Evolutionary conservation across 2,113 vertebrate genomes (phyloP), one percentile per base, ranked within the genome.

Genomic region (Columba janthina): DNA sequence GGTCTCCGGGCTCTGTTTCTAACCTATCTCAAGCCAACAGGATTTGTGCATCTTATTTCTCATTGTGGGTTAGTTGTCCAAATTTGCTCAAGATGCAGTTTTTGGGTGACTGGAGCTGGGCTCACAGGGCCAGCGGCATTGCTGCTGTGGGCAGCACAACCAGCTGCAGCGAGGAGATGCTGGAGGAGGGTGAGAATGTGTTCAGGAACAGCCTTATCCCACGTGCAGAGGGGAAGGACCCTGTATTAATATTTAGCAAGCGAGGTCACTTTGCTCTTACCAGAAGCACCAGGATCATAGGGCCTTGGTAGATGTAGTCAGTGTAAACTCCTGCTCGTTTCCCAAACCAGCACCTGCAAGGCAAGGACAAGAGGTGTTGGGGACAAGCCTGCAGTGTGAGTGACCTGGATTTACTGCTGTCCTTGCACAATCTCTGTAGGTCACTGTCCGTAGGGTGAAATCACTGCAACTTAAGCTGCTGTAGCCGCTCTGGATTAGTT

Each of bases 291-390:
- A 99, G 98, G 77, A 99, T 99, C 98, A 99, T 99, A 67, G 99
- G 99, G 9, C 99, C 99, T 95, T 99, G 99, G 97, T 99, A 99
- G 97, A 99, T 99, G 97, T 99, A 99, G 95, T 99, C 99, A 0
- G 99, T 99, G 83, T 99, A 99, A 26, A 99, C 98, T 28, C 99
- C 99, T 0, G 99, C 97, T 67, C 97, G 96, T 97, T 99, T 99
- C 95, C 99, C 99, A 96, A 99, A 99, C 99, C 99, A 99, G 98
- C 99, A 99, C 97, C 99, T 99, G 96, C 72, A 98, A 97, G 51
- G 46, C 60, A 89, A 96, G 81, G 53, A 89, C 65, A 92, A 42
- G 26, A 0, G 0, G 32, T 31, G 42, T 40, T 2, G 2, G 18
- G 66, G 54, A 74, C 69, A 61, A 83, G 53, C 17, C 40, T 88